Percentiles rank a stretch among this genome's conserved stretches.
These are phyloP conservation scores for Macrotis lagotis DNA, from an alignment of 2,113 vertebrate species.

Conservation along the genomic window DNA sequence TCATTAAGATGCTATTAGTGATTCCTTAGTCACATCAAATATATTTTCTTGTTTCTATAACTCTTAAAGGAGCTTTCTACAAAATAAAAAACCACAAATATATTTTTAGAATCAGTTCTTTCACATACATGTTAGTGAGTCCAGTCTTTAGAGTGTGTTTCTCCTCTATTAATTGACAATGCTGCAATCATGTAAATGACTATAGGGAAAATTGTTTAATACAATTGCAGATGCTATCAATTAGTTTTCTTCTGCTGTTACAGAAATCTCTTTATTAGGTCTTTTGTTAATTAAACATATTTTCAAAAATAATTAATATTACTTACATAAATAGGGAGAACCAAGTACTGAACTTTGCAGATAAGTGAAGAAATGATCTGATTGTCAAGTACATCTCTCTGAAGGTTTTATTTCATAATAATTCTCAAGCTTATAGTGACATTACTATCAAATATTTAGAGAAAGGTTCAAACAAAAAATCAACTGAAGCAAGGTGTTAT, in stretches of 20 bases:
- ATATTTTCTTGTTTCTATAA: neutral
- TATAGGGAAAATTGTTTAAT: slow-evolving; percentile 17
- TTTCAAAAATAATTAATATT: slow-evolving; percentile 35
- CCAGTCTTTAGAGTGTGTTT: slow-evolving; percentile 30
- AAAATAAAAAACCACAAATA: slow-evolving; percentile 21
- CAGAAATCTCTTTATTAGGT: slow-evolving; percentile 14
- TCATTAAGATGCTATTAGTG: slow-evolving; percentile 24
- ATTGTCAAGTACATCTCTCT: neutral
- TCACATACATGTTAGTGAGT: slow-evolving; percentile 5
- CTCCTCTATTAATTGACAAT: slow-evolving; percentile 15
- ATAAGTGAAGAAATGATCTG: neutral
- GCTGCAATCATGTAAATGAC: slow-evolving; percentile 3
- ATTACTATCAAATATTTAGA: slow-evolving; percentile 45
- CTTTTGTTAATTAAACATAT: slow-evolving; percentile 26
- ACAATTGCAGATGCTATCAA: neutral
- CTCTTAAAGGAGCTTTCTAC: slow-evolving; percentile 15
- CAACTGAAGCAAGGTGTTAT: slow-evolving; percentile 14
- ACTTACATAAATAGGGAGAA: neutral
- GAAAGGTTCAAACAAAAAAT: slow-evolving; percentile 21
- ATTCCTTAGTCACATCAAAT: slow-evolving; percentile 3
- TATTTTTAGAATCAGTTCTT: neutral
- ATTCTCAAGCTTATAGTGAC: slow-evolving; percentile 3
- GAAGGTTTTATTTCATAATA: slow-evolving; percentile 24
- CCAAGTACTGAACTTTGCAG: slow-evolving; percentile 32
- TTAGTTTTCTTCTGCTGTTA: slow-evolving; percentile 17